Base-by-base conservation (phyloP, 2,888 invertebrate genomes). In the Cephus sareptanus region DNA sequence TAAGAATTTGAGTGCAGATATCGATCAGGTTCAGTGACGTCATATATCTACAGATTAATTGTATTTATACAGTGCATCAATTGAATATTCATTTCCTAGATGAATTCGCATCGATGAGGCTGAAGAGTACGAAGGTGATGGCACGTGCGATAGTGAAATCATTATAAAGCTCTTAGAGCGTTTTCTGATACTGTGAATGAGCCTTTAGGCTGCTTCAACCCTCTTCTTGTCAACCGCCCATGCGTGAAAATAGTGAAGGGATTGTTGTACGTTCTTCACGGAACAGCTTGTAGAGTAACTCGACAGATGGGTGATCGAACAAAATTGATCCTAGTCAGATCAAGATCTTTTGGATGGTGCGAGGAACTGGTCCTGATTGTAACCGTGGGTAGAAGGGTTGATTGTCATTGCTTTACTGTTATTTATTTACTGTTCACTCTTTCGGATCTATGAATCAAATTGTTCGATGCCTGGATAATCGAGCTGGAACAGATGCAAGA, bases 191-290 rank as follows among this genome's bases (percentile, higher is more conserved):
- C 56, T 56, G 56, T 56, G 56, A 23, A 23, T 23, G 56, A 56
- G 9, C 56, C 56, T 56, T 56, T 56, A 56, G 23, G 23, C 23
- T 56, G 56, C 23, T 56, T 56, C 23, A 9, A 56, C 56, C 56
- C 56, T 56, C 56, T 87, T 86, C 85, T 87, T 85, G 84, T 77
- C 77, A 84, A 85, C 84, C 85, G 80, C 79, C 80, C 79, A 80
- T 73, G 84, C 81, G 84, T 85, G 40, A 83, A 85, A 78, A 78
- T 78, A 75, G 75, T 71, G 75, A 78, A 84, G 82, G 80, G 84
- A 84, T 76, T 78, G 56, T 56, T 23, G 56, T 56, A 56, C 56
- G 56, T 56, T 71, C 71, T 9, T 34, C n/a, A 15, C 31, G 2
- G 31, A 11, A 71, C 12, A 31, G 70, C 37, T 37, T 12, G 70